These are phyloP conservation scores for Eristalinus aeneus DNA, from an alignment of 2,888 invertebrate genomes.

Conservation along the genomic window DNA sequence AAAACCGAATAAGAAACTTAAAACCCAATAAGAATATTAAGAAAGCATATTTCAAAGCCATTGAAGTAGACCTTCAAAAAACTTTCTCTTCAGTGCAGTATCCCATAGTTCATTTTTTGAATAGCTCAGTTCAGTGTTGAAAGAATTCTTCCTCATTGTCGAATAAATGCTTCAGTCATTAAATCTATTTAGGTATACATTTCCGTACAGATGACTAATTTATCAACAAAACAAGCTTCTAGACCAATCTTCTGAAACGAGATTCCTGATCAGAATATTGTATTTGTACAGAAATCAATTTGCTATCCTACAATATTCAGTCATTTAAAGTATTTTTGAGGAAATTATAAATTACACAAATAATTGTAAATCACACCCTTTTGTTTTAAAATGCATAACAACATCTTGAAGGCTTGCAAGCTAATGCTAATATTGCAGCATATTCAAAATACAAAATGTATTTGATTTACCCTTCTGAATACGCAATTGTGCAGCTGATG, in stretches of 20 bases:
- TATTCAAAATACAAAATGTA: neutral
- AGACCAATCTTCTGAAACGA: neutral
- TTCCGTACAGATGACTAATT: constrained; percentile 36
- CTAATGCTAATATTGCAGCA: neutral
- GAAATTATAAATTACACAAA: neutral
- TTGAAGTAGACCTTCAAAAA: too few relatives aligned
- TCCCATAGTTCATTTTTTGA: neutral
- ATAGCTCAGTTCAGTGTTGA: neutral
- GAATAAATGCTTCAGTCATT: neutral
- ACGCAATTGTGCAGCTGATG: constrained; percentile 97
- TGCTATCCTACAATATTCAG: neutral
- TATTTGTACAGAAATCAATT: neutral
- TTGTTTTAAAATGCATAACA: neutral
- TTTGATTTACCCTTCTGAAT: constrained; percentile 93
- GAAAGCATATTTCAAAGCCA: too few relatives aligned
- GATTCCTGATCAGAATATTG: neutral
- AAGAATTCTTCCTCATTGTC: neutral
- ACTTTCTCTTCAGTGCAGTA: neutral
- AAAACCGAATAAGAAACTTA: too few relatives aligned
- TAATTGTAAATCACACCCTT: neutral
- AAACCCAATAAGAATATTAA: too few relatives aligned
- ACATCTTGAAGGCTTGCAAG: neutral
- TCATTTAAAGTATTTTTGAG: neutral
- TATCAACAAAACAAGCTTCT: neutral
- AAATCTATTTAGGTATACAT: neutral